These are phyloP conservation scores for Ligdia adustata DNA, from an alignment of 2,888 invertebrate genomes.

Conservation along the genomic window DNA sequence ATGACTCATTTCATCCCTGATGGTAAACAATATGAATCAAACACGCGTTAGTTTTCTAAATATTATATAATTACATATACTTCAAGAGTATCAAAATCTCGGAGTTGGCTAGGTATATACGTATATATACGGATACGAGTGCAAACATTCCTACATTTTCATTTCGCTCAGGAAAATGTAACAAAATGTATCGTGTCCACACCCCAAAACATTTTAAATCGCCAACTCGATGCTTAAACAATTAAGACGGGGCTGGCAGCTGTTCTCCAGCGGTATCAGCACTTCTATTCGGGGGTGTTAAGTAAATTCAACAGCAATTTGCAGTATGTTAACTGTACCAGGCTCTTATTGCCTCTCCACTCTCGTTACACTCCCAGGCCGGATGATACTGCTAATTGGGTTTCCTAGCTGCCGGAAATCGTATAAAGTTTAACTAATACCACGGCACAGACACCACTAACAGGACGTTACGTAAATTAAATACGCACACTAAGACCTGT, in stretches of 20 bases:
- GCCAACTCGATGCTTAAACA: constrained; percentile 10
- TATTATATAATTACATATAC: too few species aligned
- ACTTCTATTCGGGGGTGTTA: constrained; percentile 53
- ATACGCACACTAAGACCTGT: constrained; percentile 19
- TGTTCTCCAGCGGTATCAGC: constrained; percentile 48
- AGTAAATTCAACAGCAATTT: constrained; percentile 76
- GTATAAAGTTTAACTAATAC: constrained; percentile 74
- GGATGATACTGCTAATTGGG: constrained; percentile 81
- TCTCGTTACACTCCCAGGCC: constrained; percentile 65
- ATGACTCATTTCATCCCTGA: too few species aligned
- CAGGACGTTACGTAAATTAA: constrained; percentile 36
- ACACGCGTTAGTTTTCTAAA: too few species aligned
- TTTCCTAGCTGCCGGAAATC: constrained; percentile 74
- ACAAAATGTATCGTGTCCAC: constrained; percentile 2
- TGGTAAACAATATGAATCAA: too few species aligned
- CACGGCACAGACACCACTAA: constrained; percentile 56
- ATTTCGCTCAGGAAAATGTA: too few species aligned
- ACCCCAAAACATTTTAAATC: constrained; percentile 6
- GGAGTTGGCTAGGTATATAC: too few species aligned
- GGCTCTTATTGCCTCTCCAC: constrained; percentile 64
- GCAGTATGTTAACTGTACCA: constrained; percentile 71
- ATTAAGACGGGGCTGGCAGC: constrained; percentile 32
- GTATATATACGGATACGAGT: too few species aligned
- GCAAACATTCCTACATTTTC: too few species aligned
- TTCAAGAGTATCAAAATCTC: too few species aligned